Conservation (phyloP, 2,888 invertebrate species). For the Parnassius orleans region DNA sequence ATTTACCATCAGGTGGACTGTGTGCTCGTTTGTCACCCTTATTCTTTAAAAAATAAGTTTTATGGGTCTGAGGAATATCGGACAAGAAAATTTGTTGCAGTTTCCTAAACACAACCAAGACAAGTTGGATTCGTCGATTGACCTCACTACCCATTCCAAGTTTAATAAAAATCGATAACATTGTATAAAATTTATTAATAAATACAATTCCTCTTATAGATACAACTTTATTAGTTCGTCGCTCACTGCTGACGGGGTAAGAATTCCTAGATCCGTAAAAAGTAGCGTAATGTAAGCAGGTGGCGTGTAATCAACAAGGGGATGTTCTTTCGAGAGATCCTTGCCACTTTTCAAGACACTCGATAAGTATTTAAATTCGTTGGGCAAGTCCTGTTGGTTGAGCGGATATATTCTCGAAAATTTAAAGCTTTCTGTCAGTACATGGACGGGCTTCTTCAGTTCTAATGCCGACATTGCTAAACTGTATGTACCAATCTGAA, state of each 20-base stretch:
- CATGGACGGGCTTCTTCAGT: conserved; percentile 97
- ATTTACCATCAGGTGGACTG: too few relatives aligned
- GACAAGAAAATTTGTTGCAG: too few relatives aligned
- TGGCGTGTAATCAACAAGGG: conserved; percentile 98
- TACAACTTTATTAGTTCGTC: conserved; percentile 98
- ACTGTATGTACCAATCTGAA: conserved; percentile 91
- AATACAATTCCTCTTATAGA: conserved; percentile 79
- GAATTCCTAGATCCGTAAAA: conserved; percentile 97
- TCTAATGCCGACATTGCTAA: conserved; percentile 92
- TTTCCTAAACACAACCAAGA: too few relatives aligned
- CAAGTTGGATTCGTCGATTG: too few relatives aligned
- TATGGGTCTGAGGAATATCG: too few relatives aligned
- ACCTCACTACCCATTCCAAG: not conserved
- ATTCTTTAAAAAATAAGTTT: too few relatives aligned
- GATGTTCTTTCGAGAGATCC: conserved; percentile 85
- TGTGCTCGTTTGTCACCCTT: too few relatives aligned
- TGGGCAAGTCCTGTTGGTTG: conserved; percentile 94
- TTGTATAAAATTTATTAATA: conserved; percentile 34
- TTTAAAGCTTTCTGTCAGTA: conserved; percentile 98
- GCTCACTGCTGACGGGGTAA: conserved; percentile 98
- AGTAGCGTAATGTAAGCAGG: conserved; percentile 95
- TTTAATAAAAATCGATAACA: conserved; percentile 6
- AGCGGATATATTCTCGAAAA: conserved; percentile 96
- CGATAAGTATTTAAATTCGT: conserved; percentile 87
- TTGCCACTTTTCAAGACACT: conserved; percentile 72